Percentiles rank a stretch among this genome's conserved stretches.
These are phyloP conservation scores for Chrysolina americana DNA, from an alignment of 2,888 invertebrate species.

Conservation along the genomic window DNA sequence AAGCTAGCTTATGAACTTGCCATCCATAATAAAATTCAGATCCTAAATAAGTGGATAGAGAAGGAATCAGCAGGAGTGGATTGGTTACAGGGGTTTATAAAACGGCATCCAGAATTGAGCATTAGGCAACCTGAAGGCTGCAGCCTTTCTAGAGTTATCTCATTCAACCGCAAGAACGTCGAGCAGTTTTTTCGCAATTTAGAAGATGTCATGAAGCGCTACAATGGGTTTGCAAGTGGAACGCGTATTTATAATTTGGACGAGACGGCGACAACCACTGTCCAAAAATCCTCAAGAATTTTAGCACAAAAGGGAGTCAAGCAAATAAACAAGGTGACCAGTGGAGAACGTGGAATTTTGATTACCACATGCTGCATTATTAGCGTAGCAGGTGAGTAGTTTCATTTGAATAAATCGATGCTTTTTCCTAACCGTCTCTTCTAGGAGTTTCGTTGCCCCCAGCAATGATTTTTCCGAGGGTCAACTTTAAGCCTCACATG, in stretches of 20 bases:
- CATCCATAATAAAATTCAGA: no score
- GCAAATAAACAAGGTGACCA: no score
- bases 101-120: conserved; percentile 11
- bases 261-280: neutral
- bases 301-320: conserved; percentile 15
- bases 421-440: neutral
- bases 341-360: no score
- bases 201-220: no score
- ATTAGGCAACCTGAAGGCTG: conserved; percentile 13
- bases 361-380: conserved; percentile 19
- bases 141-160: no score
- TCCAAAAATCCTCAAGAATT: conserved; percentile 4
- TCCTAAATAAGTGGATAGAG: neutral
- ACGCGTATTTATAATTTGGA: conserved; percentile 19
- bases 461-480: no score
- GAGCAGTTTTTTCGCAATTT: no score
- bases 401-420: neutral
- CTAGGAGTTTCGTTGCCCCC: neutral
- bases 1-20: no score
- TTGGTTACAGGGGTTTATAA: conserved; percentile 4
- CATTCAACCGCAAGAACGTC: no score
- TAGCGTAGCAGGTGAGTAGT: conserved; percentile 6
- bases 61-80: conserved; percentile 12
- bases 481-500: no score
- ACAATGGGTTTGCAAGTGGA: neutral